A percentile compares a stretch with the other conserved stretches of the same genome.
These are phyloP conservation scores for Laothoe populi DNA, from an alignment of 2,888 invertebrate genomes.

Conservation along the genomic window DNA sequence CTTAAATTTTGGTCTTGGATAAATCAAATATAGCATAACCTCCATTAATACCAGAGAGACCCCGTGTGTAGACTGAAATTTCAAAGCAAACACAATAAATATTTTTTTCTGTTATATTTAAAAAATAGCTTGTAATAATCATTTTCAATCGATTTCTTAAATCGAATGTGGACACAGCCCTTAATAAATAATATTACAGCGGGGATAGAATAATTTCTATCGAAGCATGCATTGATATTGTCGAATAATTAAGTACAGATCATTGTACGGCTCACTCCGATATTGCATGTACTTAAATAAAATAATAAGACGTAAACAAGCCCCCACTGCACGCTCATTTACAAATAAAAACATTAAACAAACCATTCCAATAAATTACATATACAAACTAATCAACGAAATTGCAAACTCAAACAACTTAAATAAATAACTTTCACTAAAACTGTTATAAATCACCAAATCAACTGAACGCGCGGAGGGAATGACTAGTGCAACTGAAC, in stretches of 20 bases:
- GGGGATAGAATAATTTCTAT: neutral
- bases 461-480: conserved; percentile 35
- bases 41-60: neutral
- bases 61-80: neutral
- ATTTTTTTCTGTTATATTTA: no score
- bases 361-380: conserved; percentile 41
- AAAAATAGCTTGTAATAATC: no score
- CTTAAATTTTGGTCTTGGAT: neutral
- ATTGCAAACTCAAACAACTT: conserved; percentile 48
- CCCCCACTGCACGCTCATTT: neutral
- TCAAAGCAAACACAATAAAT: neutral
- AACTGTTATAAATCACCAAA: conserved; percentile 41
- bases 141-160: conserved; percentile 7
- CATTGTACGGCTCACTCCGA: neutral
- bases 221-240: conserved; percentile 25
- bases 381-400: conserved; percentile 42
- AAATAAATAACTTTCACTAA: conserved; percentile 35
- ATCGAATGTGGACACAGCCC: conserved; percentile 31
- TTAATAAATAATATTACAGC: conserved; percentile 31
- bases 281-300: conserved; percentile 1
- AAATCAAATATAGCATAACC: neutral
- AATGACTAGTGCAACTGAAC: conserved; percentile 41
- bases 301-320: neutral
- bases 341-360: conserved; percentile 28
- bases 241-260: conserved; percentile 16